Base-by-base conservation (phyloP, 2,113 vertebrate species). In the Ctenomys sociabilis region DNA sequence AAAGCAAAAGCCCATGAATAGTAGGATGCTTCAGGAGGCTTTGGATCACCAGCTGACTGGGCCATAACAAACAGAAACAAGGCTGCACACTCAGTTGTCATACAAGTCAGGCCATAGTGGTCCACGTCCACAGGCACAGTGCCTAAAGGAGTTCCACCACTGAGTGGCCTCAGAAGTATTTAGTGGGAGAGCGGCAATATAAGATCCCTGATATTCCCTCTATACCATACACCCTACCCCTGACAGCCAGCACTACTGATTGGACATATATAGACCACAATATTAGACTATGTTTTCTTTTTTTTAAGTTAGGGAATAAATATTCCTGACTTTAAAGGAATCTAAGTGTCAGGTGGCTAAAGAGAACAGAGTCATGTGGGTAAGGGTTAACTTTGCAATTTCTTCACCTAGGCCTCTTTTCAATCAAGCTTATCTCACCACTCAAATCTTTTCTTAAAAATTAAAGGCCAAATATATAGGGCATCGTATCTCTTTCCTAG, bases 381-480 rank as follows among this genome's bases (percentile, higher is more conserved):
- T 40, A 93, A 85, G 37, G 4, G 40, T 73, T 80, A 89, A 77
- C 59, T 66, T 14, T 83, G 26, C 26, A 72, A 66, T 85, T 78
- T 72, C 84, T 90, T 21, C 54, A 28, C 4, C 5, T 49, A 57
- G 26, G 28, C 64, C 64, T 85, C 11, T 78, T 96, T 93, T 84
- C 14, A 94, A 35, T 66, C 32, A 54, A 77, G 24, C 28, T 80
- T 88, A 70, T 78, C 32, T 80, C 22, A 32, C 7, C 87, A 4
- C 70, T 90, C n/a, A 57, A 96, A 82, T 61, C 70, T 72, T 75
- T 40, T 75, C 17, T 16, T 16, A 78, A 88, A 52, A 93, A 72
- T 59, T 82, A 77, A 85, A 96, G 66, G 49, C 21, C 77, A 94
- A 64, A n/a, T 26, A 59, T 12, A 64, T 7, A 73, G 85, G 78